phyloP scores from a whole-genome alignment of 2,797 vertebrate species.

The Astyanax mexicanus region DNA sequence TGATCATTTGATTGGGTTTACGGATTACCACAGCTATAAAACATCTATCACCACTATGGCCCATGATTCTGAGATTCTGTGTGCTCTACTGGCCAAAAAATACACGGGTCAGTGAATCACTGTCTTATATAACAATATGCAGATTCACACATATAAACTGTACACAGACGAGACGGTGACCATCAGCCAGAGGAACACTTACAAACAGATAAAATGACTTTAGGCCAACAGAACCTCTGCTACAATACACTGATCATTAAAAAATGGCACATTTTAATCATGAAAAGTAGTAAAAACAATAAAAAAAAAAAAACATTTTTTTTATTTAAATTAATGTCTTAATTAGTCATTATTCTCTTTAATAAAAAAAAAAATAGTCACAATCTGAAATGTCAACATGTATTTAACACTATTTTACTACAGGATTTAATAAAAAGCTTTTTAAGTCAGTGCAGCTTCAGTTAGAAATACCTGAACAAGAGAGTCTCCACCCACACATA shows the following conservation, averaged over 20 bases:
- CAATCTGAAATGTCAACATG: not conserved
- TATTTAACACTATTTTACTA: not conserved
- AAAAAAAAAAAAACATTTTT: too few species aligned
- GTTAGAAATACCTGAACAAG: not conserved
- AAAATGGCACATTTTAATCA: not conserved
- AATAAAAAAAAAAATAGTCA: not conserved
- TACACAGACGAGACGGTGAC: not conserved
- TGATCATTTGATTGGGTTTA: not conserved
- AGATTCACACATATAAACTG: not conserved
- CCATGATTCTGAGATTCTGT: too few species aligned
- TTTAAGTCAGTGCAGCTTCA: not conserved
- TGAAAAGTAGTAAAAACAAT: not conserved
- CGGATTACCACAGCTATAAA: slow-evolving; percentile 11
- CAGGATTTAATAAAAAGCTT: not conserved
- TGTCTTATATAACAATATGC: too few species aligned
- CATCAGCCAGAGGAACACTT: too few species aligned
- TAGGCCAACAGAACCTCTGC: too few species aligned
- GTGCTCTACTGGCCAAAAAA: not conserved
- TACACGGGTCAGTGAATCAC: not conserved
- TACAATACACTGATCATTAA: too few species aligned
- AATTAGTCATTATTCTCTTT: not conserved
- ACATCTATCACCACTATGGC: not conserved
- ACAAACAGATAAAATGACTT: too few species aligned
- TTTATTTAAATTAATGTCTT: too few species aligned
- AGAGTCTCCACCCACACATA: not conserved